Conservation (phyloP, 2,797 vertebrate species). For the Danio choprae region DNA sequence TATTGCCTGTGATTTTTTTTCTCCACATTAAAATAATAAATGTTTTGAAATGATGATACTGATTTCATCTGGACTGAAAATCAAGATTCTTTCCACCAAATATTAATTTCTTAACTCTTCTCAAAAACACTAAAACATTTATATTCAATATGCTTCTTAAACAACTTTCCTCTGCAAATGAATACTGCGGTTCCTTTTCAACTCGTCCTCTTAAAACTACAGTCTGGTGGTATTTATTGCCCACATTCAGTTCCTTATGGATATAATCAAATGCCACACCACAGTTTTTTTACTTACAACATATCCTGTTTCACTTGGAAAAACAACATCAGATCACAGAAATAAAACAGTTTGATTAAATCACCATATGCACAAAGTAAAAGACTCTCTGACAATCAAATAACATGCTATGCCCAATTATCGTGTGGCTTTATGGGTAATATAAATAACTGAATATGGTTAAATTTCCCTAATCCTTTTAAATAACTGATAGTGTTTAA, state of each 20-base stretch:
- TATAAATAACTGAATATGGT: not conserved
- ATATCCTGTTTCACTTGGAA: constrained; percentile 4
- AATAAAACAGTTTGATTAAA: not conserved
- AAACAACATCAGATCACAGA: not conserved
- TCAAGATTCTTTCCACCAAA: too few species aligned
- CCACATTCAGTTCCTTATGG: not conserved
- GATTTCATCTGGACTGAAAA: too few species aligned
- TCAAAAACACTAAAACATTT: too few species aligned
- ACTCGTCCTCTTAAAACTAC: not conserved
- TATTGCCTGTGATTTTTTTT: too few species aligned
- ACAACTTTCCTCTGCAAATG: not conserved
- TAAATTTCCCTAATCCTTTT: not conserved
- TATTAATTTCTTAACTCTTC: too few species aligned
- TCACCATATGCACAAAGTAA: not conserved
- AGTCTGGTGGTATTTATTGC: not conserved
- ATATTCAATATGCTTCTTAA: not conserved
- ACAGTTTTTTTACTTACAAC: not conserved
- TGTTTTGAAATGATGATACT: too few species aligned
- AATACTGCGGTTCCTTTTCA: not conserved
- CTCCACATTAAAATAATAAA: too few species aligned
- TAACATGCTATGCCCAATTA: not conserved
- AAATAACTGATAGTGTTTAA: not conserved
- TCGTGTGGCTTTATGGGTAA: not conserved
- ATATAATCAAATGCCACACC: not conserved
- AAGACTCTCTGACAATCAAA: not conserved